Percentiles rank a stretch among this genome's conserved stretches.
phyloP scores from a whole-genome alignment of 2,113 vertebrate genomes.

The Maccullochella peelii region DNA sequence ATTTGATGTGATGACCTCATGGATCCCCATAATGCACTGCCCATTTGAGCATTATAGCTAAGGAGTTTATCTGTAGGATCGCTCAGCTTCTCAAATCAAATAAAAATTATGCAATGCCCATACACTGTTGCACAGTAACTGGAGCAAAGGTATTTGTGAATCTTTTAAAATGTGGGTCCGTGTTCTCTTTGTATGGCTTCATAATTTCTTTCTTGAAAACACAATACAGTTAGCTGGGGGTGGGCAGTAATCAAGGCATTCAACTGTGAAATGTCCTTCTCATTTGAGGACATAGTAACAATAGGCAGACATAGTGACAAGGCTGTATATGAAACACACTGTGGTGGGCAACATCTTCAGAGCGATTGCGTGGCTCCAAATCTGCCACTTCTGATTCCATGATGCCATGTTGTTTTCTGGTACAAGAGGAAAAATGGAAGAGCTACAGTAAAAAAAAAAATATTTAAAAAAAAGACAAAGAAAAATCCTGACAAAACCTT shows the following conservation, averaged over 20 bases:
- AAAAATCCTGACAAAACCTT: constrained; percentile 43
- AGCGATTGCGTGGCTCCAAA: constrained; percentile 17
- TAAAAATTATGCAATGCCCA: neutral
- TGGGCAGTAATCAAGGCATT: constrained; percentile 53
- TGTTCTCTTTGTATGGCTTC: constrained; percentile 23
- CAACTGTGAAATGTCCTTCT: constrained; percentile 37
- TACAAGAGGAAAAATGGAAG: neutral
- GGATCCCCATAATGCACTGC: neutral
- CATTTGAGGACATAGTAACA: constrained; percentile 46
- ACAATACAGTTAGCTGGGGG: constrained; percentile 36
- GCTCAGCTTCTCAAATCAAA: neutral
- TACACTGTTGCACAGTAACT: neutral
- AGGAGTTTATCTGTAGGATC: neutral
- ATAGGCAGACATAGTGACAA: constrained; percentile 7
- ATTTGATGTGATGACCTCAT: neutral
- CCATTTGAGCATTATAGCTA: neutral
- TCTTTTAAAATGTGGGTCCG: neutral
- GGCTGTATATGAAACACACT: neutral
- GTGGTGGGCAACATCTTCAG: constrained; percentile 18
- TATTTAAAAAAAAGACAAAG: neutral
- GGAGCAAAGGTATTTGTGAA: constrained; percentile 2
- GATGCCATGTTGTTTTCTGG: neutral
- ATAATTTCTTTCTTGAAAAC: constrained; percentile 45
- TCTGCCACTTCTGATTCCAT: constrained; percentile 46
- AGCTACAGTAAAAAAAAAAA: constrained; percentile 14